Percentiles rank a stretch among this genome's conserved stretches.
Conservation (phyloP, 1,140 invertebrate genomes). For the Lepidostoma basale region DNA sequence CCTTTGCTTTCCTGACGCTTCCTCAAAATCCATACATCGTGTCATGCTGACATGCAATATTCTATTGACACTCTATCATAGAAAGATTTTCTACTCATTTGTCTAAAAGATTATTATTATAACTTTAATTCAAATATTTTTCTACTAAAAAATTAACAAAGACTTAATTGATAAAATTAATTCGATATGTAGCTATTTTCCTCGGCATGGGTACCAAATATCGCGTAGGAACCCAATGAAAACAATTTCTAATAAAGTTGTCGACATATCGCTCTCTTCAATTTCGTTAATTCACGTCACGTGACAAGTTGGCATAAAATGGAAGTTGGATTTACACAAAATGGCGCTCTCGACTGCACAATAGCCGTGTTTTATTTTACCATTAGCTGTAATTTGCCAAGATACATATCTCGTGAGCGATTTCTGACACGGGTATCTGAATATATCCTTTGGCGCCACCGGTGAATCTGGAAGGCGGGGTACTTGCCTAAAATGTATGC, state of each 20-base stretch:
- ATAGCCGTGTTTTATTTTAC: slow-evolving; percentile 38
- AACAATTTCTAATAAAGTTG: slow-evolving; percentile 40
- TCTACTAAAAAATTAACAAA: not conserved
- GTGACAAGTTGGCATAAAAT: slow-evolving; percentile 39
- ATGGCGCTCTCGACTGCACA: slow-evolving; percentile 33
- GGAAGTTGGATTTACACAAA: slow-evolving; percentile 32
- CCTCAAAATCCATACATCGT: no score
- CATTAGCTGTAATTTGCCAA: slow-evolving; percentile 43
- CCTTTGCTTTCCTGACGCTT: no score
- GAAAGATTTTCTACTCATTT: no score
- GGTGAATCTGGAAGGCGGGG: no score
- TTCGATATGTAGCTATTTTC: not conserved
- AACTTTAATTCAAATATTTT: not conserved
- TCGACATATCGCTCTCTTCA: slow-evolving; percentile 40
- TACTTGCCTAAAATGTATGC: no score
- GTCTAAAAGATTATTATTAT: not conserved
- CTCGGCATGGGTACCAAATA: not conserved
- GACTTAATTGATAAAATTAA: not conserved
- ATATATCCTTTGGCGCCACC: slow-evolving; percentile 23
- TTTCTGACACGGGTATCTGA: slow-evolving; percentile 43
- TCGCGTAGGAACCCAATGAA: not conserved
- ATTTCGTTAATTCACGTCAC: slow-evolving; percentile 34
- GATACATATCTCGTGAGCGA: slow-evolving; percentile 41
- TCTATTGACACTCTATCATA: no score
- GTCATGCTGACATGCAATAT: no score